These are phyloP conservation scores for Andrena flavipes DNA, from an alignment of 2,888 invertebrate genomes.

Conservation along the genomic window DNA sequence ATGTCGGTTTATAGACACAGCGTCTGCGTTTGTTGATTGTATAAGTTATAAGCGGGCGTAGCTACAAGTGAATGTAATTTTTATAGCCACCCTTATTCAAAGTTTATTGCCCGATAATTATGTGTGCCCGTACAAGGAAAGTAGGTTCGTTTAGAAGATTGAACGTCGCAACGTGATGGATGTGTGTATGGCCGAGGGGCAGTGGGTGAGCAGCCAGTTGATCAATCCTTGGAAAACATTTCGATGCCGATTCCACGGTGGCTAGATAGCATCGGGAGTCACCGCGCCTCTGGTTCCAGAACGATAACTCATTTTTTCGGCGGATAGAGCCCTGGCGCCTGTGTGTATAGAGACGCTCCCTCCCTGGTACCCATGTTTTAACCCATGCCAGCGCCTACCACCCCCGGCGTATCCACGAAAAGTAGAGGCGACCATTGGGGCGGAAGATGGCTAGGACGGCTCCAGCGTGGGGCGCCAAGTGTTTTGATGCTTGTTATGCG, in stretches of 20 bases:
- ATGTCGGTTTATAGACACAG: no score
- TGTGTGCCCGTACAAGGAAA: no score
- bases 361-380: constrained; percentile 60
- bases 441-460: constrained; percentile 70
- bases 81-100: no score
- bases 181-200: background rate
- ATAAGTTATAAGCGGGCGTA: no score
- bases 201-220: background rate
- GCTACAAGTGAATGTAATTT: no score
- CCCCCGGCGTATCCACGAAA: constrained; percentile 64
- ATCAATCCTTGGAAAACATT: background rate
- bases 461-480: constrained; percentile 79
- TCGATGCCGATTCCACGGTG: constrained; percentile 14
- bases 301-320: constrained; percentile 69
- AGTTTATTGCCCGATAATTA: no score
- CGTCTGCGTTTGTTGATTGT: no score
- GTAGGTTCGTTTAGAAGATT: no score
- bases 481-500: constrained; percentile 80
- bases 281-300: constrained; percentile 38
- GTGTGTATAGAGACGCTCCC: constrained; percentile 51
- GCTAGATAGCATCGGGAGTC: constrained; percentile 47
- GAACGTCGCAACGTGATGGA: no score
- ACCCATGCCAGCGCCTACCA: constrained; percentile 70
- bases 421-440: constrained; percentile 68
- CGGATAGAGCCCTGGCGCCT: constrained; percentile 66